These are phyloP conservation scores for Cherax quadricarinatus DNA, from an alignment of 1,140 invertebrate genomes.

Conservation along the genomic window DNA sequence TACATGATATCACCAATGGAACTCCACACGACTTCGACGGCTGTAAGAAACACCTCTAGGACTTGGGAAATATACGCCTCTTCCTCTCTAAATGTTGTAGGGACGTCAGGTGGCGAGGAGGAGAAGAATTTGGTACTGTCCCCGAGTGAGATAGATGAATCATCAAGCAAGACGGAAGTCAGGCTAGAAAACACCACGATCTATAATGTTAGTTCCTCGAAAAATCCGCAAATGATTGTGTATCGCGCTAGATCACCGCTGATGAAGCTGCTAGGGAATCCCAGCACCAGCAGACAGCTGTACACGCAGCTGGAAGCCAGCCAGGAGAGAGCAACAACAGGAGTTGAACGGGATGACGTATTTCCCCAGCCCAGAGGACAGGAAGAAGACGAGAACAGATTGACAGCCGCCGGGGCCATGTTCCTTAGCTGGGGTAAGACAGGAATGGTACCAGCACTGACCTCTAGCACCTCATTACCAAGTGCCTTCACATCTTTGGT, in stretches of 20 bases:
- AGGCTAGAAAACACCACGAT: not conserved
- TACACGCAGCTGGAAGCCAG: not conserved
- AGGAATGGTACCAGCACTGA: not conserved
- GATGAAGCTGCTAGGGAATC: not conserved
- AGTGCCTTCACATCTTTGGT: too few relatives aligned
- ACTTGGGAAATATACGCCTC: not conserved
- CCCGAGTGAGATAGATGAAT: not conserved
- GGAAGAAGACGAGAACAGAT: not conserved
- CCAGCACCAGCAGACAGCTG: not conserved
- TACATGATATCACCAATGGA: not conserved
- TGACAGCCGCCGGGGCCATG: slow-evolving; percentile 5
- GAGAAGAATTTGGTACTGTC: not conserved
- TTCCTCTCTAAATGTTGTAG: not conserved
- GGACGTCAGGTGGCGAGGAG: not conserved
- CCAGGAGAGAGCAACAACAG: not conserved
- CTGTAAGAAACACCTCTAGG: not conserved
- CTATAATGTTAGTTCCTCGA: not conserved
- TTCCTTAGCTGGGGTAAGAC: slow-evolving; percentile 27
- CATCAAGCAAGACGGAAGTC: not conserved
- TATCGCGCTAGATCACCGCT: not conserved
- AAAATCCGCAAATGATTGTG: not conserved
- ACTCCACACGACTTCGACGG: not conserved
- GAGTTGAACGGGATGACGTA: not conserved
- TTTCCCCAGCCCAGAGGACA: not conserved
- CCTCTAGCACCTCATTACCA: too few relatives aligned